Conservation (phyloP, 2,113 vertebrate species). For the Pogonocichla stellata region DNA sequence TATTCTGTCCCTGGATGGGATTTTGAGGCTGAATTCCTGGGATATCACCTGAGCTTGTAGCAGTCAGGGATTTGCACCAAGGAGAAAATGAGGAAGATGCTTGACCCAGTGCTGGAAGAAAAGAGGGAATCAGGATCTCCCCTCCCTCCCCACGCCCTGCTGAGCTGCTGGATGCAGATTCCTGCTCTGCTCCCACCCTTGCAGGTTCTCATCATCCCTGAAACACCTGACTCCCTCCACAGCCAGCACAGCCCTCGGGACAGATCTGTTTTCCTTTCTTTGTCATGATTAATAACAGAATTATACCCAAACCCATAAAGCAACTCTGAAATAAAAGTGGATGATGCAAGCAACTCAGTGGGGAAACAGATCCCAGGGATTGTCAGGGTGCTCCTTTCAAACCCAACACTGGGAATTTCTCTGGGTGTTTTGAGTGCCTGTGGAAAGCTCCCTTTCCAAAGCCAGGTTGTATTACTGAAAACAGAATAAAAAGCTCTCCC, state of each 20-base stretch:
- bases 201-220: background rate
- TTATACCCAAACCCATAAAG: background rate
- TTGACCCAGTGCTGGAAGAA: background rate
- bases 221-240: background rate
- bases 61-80: background rate
- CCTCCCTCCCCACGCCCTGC: background rate
- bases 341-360: background rate
- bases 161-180: background rate
- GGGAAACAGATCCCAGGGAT: accelerated
- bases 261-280: background rate
- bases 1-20: background rate
- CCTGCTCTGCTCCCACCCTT: background rate
- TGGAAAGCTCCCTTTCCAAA: background rate
- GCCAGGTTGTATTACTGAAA: background rate
- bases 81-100: background rate
- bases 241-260: background rate
- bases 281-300: background rate
- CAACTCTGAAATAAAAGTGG: background rate
- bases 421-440: background rate
- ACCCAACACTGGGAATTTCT: background rate
- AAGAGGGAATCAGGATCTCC: background rate
- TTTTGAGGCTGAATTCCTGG: background rate
- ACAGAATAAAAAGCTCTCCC: background rate
- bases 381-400: background rate
- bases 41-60: background rate